Percentiles rank a stretch among this genome's conserved stretches.
Evolutionary conservation across 2,797 vertebrate species (phyloP).

Genomic region (Cyclopterus lumpus): DNA sequence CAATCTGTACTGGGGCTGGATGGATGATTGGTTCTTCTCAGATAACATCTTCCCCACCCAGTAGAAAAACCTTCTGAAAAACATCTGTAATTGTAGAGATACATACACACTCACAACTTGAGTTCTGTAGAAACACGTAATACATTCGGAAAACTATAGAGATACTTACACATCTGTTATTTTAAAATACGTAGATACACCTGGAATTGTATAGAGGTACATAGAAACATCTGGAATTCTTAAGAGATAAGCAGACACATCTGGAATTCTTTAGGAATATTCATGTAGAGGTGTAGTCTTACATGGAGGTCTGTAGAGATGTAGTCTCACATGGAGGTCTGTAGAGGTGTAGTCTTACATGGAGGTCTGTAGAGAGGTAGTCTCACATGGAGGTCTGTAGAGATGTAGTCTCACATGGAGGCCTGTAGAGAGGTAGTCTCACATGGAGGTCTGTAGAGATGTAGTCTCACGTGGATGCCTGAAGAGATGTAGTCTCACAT

Average conservation of each 20-base stretch:
- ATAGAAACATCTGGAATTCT: not conserved
- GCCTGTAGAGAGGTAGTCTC: no score
- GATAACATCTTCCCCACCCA: not conserved
- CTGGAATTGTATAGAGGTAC: not conserved
- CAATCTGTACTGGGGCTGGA: not conserved
- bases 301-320: no score
- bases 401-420: no score
- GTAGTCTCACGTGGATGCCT: no score
- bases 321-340: no score
- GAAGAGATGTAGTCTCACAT: no score
- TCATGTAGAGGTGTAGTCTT: no score
- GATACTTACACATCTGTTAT: not conserved
- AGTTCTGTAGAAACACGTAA: not conserved
- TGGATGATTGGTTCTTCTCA: not conserved
- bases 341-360: no score
- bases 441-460: no score
- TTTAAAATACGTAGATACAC: rapidly evolving
- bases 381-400: no score
- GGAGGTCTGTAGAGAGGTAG: no score
- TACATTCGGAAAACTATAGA: not conserved
- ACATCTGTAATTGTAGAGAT: not conserved
- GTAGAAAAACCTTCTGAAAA: no score
- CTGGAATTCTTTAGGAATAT: not conserved
- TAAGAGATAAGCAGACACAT: not conserved
- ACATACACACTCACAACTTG: not conserved